Percentiles rank a stretch among this genome's conserved stretches.
These are phyloP conservation scores for Antennarius maculatus DNA, from an alignment of 2,797 vertebrate genomes.

Conservation along the genomic window DNA sequence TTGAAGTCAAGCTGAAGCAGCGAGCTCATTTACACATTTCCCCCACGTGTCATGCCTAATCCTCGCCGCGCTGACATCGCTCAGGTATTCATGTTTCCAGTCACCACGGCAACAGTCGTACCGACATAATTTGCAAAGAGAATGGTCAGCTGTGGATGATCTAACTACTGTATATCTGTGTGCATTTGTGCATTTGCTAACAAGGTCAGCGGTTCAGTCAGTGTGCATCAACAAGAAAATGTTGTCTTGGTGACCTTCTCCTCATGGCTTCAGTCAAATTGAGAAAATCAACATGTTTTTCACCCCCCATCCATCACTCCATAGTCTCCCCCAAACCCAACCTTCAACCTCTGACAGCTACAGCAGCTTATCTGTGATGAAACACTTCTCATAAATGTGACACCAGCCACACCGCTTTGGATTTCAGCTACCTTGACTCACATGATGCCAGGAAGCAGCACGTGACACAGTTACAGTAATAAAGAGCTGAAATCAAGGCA, in stretches of 20 bases:
- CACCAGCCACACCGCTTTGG: slow-evolving; percentile 14
- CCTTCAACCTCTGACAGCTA: slow-evolving; percentile 21
- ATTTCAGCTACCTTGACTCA: background rate
- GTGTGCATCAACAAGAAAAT: slow-evolving; percentile 59
- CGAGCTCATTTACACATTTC: background rate
- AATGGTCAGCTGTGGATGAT: slow-evolving; percentile 8
- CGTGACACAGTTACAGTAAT: slow-evolving; percentile 1
- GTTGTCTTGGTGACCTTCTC: slow-evolving; percentile 55
- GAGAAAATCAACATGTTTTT: slow-evolving; percentile 57
- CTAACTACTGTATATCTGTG: slow-evolving; percentile 35
- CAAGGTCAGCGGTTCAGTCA: slow-evolving; percentile 63
- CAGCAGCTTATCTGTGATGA: slow-evolving; percentile 26
- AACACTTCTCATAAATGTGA: slow-evolving; percentile 38
- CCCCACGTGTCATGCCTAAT: slow-evolving; percentile 9
- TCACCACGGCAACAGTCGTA: slow-evolving; percentile 70
- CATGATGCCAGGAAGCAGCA: slow-evolving; percentile 11
- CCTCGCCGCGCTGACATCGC: slow-evolving; percentile 35
- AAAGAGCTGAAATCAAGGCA: slow-evolving; percentile 8
- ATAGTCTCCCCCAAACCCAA: slow-evolving; percentile 12
- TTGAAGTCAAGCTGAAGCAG: slow-evolving; percentile 11
- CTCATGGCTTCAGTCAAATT: slow-evolving; percentile 60
- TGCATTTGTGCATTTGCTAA: slow-evolving; percentile 29
- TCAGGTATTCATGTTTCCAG: slow-evolving; percentile 52
- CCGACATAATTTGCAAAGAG: slow-evolving; percentile 39
- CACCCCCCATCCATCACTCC: slow-evolving; percentile 9